These are phyloP conservation scores for Phorcus lineatus DNA, from an alignment of 2,888 invertebrate species.

Conservation along the genomic window DNA sequence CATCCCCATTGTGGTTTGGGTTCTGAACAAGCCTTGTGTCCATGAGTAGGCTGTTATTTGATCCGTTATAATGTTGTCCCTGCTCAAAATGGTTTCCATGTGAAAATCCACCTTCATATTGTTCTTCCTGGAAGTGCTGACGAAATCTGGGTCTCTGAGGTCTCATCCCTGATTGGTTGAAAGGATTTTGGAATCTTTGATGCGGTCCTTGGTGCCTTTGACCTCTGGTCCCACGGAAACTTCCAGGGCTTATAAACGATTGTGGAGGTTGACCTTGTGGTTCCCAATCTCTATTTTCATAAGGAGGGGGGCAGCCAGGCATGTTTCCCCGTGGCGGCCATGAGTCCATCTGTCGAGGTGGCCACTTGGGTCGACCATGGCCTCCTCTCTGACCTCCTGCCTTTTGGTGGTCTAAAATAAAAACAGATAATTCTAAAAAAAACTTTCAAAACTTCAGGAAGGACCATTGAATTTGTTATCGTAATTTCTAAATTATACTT, in stretches of 20 bases:
- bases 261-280: neutral
- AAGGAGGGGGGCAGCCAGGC: neutral
- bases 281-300: neutral
- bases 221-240: neutral
- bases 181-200: neutral
- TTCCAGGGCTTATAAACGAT: neutral
- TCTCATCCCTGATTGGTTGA: neutral
- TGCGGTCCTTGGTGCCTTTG: neutral
- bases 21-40: neutral
- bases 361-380: neutral
- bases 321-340: neutral
- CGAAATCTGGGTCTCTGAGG: neutral
- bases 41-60: neutral
- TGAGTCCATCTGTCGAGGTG: neutral
- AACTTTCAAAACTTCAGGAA: no score
- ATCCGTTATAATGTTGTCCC: neutral
- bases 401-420: neutral
- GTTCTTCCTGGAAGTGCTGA: neutral
- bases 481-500: no score
- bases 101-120: neutral
- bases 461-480: no score
- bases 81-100: neutral
- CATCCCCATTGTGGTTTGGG: neutral
- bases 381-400: neutral
- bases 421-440: no score